Conservation (phyloP, 2,113 vertebrate species). For the Corydoras maculifer region DNA sequence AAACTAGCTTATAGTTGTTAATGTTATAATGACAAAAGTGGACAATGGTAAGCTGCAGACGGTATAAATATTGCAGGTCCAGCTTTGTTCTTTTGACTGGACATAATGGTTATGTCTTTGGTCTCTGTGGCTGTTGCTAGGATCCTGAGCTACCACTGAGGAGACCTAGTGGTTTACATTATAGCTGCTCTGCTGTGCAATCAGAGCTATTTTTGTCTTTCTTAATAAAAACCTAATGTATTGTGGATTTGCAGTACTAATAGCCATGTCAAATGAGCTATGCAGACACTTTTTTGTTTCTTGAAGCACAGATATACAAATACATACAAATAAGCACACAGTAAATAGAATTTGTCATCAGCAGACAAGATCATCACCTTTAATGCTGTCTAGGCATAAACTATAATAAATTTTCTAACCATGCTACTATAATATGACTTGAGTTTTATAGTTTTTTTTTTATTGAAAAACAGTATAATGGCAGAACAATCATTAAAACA, state of each 20-base stretch:
- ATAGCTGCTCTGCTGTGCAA: slow-evolving; percentile 3
- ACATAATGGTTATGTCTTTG: background rate
- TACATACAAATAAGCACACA: too few species aligned
- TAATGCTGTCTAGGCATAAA: too few species aligned
- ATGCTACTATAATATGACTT: too few species aligned
- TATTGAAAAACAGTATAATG: too few species aligned
- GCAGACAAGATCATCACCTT: too few species aligned
- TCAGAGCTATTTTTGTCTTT: background rate
- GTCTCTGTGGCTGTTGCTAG: slow-evolving; percentile 28
- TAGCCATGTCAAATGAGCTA: background rate
- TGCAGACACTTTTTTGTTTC: background rate
- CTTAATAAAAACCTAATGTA: background rate
- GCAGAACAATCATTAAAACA: too few species aligned
- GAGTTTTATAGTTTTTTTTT: too few species aligned
- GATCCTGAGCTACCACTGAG: slow-evolving; percentile 8
- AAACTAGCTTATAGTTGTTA: slow-evolving; percentile 15
- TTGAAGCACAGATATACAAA: too few species aligned
- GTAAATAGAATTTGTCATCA: too few species aligned
- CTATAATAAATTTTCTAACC: too few species aligned
- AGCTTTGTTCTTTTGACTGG: too few species aligned
- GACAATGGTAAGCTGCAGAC: slow-evolving; percentile 10
- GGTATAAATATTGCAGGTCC: slow-evolving; percentile 28
- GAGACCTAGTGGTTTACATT: slow-evolving; percentile 15
- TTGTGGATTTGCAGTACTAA: background rate
- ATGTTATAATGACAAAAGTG: background rate